Conservation (phyloP, 2,888 invertebrate genomes). For the Oeneis ivallda region DNA sequence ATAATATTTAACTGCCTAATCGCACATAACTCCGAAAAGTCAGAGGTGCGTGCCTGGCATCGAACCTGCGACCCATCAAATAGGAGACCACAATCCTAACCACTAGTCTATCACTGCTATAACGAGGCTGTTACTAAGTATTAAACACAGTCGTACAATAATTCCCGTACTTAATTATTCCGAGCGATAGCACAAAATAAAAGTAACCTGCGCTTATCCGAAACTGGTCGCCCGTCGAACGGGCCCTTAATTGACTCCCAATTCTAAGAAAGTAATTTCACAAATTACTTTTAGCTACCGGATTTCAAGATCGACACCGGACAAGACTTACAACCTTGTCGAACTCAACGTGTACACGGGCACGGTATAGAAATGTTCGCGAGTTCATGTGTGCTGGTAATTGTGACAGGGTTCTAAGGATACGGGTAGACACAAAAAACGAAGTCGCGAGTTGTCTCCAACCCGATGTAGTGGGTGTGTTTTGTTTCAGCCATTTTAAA, state of each 20-base stretch:
- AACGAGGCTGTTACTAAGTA: too few relatives aligned
- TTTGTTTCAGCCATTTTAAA: conserved; percentile 49
- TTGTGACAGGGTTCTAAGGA: conserved; percentile 56
- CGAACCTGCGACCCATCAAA: too few relatives aligned
- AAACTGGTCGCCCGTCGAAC: conserved; percentile 43
- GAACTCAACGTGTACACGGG: conserved; percentile 37
- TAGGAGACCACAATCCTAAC: too few relatives aligned
- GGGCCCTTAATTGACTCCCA: conserved; percentile 72
- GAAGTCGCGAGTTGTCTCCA: conserved; percentile 46
- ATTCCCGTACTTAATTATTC: conserved; percentile 44
- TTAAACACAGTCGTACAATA: conserved; percentile 18
- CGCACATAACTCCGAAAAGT: too few relatives aligned
- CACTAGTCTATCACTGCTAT: too few relatives aligned
- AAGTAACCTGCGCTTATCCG: conserved; percentile 39
- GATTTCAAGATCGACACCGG: conserved; percentile 70
- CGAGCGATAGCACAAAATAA: conserved; percentile 37
- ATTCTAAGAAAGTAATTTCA: conserved; percentile 82
- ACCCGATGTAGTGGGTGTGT: conserved; percentile 56
- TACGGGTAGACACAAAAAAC: conserved; percentile 61
- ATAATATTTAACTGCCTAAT: too few relatives aligned
- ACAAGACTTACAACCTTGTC: conserved; percentile 58
- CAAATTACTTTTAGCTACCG: conserved; percentile 81
- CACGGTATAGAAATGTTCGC: conserved; percentile 4
- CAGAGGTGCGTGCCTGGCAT: too few relatives aligned
- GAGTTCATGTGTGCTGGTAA: conserved; percentile 33